Evolutionary conservation across 1,140 invertebrate species (phyloP).

Genomic region (Macrocentrus cingulum): DNA sequence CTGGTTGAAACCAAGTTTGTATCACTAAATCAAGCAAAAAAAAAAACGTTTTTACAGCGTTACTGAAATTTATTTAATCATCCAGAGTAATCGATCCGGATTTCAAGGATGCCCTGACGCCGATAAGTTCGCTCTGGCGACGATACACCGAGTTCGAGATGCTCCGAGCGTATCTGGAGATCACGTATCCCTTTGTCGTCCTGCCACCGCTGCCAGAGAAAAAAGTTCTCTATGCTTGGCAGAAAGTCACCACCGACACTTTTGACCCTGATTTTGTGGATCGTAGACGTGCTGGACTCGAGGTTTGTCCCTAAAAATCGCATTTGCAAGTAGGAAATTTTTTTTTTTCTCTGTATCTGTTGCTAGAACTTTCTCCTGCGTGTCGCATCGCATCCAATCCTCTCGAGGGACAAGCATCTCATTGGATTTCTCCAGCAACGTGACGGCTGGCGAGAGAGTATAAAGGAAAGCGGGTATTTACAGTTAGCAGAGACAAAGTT

Average conservation of each 20-base stretch:
- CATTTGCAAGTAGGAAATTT: no score
- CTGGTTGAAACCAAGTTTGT: conserved; percentile 80
- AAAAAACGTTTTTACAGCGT: neutral
- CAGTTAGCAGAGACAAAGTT: conserved; percentile 76
- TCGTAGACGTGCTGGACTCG: conserved; percentile 74
- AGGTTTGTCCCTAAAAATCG: conserved; percentile 62
- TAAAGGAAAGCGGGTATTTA: conserved; percentile 72
- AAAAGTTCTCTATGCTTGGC: conserved; percentile 78
- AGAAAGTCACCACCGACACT: conserved; percentile 75
- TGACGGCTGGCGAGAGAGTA: conserved; percentile 75
- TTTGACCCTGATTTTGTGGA: conserved; percentile 87
- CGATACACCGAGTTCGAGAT: conserved; percentile 85
- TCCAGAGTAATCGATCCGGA: conserved; percentile 71
- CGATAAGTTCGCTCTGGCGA: conserved; percentile 74
- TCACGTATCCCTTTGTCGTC: conserved; percentile 76
- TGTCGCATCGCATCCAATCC: conserved; percentile 71
- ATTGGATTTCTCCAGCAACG: conserved; percentile 74
- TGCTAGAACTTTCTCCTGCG: conserved; percentile 73
- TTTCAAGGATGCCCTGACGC: conserved; percentile 65
- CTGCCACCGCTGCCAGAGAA: conserved; percentile 83
- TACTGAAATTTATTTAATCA: neutral
- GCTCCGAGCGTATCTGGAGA: conserved; percentile 73
- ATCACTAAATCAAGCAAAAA: conserved; percentile 14
- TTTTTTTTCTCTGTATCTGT: conserved; percentile 32
- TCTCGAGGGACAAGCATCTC: conserved; percentile 77